Percentiles rank a stretch among this genome's conserved stretches.
These are phyloP conservation scores for Sphenodon punctatus DNA, from an alignment of 2,797 vertebrate genomes.

Conservation along the genomic window DNA sequence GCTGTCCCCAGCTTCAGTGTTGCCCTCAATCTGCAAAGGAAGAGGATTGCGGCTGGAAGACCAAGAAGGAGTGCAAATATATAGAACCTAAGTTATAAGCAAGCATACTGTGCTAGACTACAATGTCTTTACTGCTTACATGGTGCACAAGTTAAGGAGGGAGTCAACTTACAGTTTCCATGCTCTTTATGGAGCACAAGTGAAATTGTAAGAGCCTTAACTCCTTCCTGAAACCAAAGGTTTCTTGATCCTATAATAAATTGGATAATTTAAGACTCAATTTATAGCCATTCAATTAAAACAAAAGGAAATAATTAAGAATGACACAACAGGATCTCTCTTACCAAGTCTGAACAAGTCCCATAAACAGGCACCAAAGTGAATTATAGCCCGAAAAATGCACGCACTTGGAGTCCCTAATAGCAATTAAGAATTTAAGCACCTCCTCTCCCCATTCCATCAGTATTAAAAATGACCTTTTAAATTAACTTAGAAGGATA, in stretches of 20 bases:
- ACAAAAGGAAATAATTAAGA: not conserved
- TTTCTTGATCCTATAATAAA: not conserved
- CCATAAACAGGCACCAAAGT: not conserved
- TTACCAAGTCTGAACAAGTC: not conserved
- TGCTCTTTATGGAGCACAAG: too few species aligned
- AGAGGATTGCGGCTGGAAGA: too few species aligned
- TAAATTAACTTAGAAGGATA: not conserved
- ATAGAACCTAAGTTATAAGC: too few species aligned
- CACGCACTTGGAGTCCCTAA: rapidly evolving
- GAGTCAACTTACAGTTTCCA: too few species aligned
- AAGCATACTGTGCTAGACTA: too few species aligned
- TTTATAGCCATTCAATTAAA: not conserved
- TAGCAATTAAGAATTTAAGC: not conserved
- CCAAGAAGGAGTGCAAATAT: too few species aligned
- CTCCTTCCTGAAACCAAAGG: not conserved
- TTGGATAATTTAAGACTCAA: not conserved
- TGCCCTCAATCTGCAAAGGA: too few species aligned
- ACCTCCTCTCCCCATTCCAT: not conserved
- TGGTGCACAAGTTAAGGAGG: too few species aligned
- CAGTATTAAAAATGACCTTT: not conserved
- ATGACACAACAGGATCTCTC: not conserved
- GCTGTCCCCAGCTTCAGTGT: too few species aligned
- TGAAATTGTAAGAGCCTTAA: too few species aligned
- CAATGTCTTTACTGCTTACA: too few species aligned
- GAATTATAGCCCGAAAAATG: not conserved